These are phyloP conservation scores for Nipponia nippon DNA, from an alignment of 2,113 vertebrate genomes.

Conservation along the genomic window DNA sequence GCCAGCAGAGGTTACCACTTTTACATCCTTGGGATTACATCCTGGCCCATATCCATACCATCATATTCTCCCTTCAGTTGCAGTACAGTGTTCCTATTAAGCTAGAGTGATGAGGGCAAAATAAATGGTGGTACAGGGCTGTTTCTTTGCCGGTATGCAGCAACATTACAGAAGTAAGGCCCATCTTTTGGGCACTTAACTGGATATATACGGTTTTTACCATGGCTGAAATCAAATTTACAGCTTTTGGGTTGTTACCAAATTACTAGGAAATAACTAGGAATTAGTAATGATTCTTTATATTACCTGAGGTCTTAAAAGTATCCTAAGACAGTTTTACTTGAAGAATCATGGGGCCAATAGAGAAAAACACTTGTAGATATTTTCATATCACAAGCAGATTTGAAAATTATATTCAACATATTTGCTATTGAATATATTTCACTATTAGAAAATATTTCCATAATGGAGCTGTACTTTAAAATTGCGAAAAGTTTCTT, in stretches of 20 bases:
- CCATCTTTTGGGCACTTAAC: neutral
- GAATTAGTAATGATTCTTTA: neutral
- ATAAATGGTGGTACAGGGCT: neutral
- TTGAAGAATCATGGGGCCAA: neutral
- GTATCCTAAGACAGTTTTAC: neutral
- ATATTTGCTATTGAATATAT: neutral
- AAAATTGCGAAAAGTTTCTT: neutral
- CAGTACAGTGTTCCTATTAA: neutral
- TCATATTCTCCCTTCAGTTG: neutral
- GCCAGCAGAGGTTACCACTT: neutral
- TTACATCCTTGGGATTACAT: neutral
- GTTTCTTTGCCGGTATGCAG: neutral
- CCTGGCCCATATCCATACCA: neutral
- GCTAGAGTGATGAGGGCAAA: neutral
- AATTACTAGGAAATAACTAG: neutral
- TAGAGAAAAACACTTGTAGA: neutral
- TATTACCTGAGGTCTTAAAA: neutral
- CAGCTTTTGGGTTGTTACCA: neutral
- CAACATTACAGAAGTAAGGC: neutral
- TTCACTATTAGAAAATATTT: neutral
- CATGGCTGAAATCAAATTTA: neutral
- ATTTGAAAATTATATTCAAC: neutral
- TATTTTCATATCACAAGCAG: neutral
- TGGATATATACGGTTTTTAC: neutral
- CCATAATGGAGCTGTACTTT: neutral